A percentile compares a stretch with the other conserved stretches of the same genome.
These are phyloP conservation scores for Drepanosiphum platanoidis DNA, from an alignment of 2,888 invertebrate genomes.

Conservation along the genomic window DNA sequence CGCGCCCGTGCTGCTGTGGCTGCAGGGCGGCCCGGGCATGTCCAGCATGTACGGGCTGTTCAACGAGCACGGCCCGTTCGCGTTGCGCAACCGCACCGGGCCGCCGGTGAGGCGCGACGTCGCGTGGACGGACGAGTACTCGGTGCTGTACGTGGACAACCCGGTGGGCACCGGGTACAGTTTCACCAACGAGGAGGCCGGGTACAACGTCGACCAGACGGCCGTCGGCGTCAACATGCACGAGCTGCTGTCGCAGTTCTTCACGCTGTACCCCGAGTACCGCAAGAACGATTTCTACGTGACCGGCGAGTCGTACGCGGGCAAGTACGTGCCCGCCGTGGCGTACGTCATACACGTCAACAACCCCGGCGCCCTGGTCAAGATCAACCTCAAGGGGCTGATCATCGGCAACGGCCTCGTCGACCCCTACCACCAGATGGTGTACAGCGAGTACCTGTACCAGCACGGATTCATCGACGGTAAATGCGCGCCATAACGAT, in stretches of 20 bases:
- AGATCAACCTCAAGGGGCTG: slow-evolving; percentile 78
- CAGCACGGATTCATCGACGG: slow-evolving; percentile 72
- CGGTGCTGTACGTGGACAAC: slow-evolving; percentile 89
- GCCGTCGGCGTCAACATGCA: slow-evolving; percentile 85
- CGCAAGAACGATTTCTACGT: slow-evolving; percentile 82
- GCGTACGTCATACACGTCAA: slow-evolving; percentile 77
- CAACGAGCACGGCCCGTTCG: slow-evolving; percentile 72
- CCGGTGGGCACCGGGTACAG: slow-evolving; percentile 94
- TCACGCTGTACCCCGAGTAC: slow-evolving; percentile 81
- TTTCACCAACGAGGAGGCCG: slow-evolving; percentile 80
- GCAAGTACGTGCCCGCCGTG: slow-evolving; percentile 82
- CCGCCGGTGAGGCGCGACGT: slow-evolving; percentile 72
- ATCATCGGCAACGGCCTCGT: slow-evolving; percentile 84
- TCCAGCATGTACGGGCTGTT: slow-evolving; percentile 72
- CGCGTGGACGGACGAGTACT: slow-evolving; percentile 83
- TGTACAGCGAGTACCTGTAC: slow-evolving; percentile 83
- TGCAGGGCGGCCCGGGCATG: slow-evolving; percentile 73
- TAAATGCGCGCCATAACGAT: too few relatives aligned
- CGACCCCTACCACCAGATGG: slow-evolving; percentile 81
- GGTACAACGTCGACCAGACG: slow-evolving; percentile 82
- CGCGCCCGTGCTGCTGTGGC: slow-evolving; percentile 71
- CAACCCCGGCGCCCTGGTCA: slow-evolving; percentile 71
- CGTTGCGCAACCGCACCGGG: slow-evolving; percentile 64
- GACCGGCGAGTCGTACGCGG: slow-evolving; percentile 90
- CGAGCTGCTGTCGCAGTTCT: slow-evolving; percentile 82